Conservation (phyloP, 2,888 invertebrate species). For the Tetanocera ferruginea region DNA sequence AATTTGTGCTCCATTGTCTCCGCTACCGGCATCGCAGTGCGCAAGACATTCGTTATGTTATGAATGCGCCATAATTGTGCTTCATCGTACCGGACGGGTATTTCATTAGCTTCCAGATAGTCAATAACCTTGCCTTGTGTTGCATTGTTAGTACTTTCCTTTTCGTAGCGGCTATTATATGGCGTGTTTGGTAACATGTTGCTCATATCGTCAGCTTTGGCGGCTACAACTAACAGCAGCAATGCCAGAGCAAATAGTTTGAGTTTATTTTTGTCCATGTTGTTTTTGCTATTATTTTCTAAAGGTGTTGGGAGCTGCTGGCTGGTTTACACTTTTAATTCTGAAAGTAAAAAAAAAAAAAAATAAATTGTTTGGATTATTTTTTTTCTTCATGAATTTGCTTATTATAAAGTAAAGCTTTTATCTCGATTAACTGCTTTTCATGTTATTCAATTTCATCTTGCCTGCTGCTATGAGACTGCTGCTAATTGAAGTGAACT, state of each 20-base stretch:
- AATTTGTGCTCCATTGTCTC: conserved; percentile 61
- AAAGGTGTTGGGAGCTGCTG: too few species aligned
- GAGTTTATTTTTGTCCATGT: neutral
- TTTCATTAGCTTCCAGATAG: conserved; percentile 54
- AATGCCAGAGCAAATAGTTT: neutral
- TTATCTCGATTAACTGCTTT: too few species aligned
- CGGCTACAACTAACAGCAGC: conserved; percentile 21
- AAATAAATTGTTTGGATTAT: too few species aligned
- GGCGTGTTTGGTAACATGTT: conserved; percentile 48
- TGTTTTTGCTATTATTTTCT: neutral
- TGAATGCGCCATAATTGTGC: conserved; percentile 66
- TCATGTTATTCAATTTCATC: too few species aligned
- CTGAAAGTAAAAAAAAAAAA: too few species aligned
- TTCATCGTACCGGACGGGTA: conserved; percentile 63
- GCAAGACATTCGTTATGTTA: conserved; percentile 60
- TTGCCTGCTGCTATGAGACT: too few species aligned
- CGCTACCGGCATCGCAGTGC: conserved; percentile 54
- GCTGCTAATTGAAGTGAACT: too few species aligned
- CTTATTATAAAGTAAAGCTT: too few species aligned
- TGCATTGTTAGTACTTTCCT: conserved; percentile 43
- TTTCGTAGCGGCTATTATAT: conserved; percentile 52
- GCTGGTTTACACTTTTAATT: neutral
- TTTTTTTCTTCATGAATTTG: neutral
- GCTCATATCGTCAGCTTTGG: conserved; percentile 45
- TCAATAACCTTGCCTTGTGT: conserved; percentile 25